Percentiles rank a stretch among this genome's conserved stretches.
Conservation (phyloP, 1,140 invertebrate genomes). For the Drosophila saltans region DNA sequence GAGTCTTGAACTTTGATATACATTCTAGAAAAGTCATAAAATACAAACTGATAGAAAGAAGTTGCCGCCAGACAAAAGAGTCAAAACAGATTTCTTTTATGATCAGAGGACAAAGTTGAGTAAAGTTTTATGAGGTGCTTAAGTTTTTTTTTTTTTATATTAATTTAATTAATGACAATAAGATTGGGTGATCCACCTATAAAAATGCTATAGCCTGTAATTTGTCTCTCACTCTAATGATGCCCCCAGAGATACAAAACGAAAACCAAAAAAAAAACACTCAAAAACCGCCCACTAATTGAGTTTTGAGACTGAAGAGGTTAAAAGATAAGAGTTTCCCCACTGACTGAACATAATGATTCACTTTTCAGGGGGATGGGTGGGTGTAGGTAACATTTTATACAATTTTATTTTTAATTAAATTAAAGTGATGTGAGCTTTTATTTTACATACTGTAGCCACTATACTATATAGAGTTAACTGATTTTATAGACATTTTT, state of each 20-base stretch:
- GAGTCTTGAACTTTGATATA: conserved; percentile 47
- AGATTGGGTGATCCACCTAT: conserved; percentile 27
- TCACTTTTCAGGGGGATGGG: conserved; percentile 7
- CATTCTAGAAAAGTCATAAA: conserved; percentile 40
- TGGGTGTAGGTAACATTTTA: not conserved
- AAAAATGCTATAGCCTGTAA: conserved; percentile 12
- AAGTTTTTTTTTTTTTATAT: conserved; percentile 44
- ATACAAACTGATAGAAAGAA: conserved; percentile 27
- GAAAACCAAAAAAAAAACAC: conserved; percentile 10
- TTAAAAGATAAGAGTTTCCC: not conserved
- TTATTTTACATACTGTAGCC: conserved; percentile 27
- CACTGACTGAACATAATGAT: conserved; percentile 5
- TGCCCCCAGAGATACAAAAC: conserved; percentile 6
- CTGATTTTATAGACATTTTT: too few relatives aligned
- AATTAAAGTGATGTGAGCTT: conserved; percentile 20
- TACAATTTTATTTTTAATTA: conserved; percentile 8
- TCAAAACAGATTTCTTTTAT: conserved; percentile 1
- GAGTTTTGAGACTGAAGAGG: conserved; percentile 5
- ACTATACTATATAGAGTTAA: not conserved
- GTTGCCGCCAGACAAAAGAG: not conserved
- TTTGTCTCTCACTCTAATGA: conserved; percentile 35
- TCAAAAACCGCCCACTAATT: conserved; percentile 48
- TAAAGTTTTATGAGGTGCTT: conserved; percentile 49
- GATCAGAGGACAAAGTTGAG: conserved; percentile 27
- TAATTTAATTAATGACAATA: conserved; percentile 57